Base-by-base conservation (phyloP, 2,888 invertebrate species). In the Nymphalis urticae region DNA sequence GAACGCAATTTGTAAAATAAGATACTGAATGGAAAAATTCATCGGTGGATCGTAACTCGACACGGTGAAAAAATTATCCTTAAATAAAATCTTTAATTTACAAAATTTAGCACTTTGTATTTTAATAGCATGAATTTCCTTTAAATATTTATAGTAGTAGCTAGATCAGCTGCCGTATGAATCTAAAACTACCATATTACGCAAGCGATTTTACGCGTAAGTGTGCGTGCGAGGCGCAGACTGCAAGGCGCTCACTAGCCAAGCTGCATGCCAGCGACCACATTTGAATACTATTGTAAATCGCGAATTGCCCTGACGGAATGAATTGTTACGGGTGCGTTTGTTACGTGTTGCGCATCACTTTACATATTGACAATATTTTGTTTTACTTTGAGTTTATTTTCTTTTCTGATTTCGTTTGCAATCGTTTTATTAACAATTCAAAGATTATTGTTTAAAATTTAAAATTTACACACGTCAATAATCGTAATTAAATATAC, bases 141-240 rank as follows among this genome's bases (percentile, higher is more conserved):
- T 51, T 51, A 24, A 42, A 16, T 63, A 17, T 42, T 32, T 21
- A n/a, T n/a, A n/a, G 17, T 48, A 56, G 19, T 50, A 50, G 32
- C 32, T 32, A 59, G 53, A 64, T 64, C 47, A 61, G 56, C 56
- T 42, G 16, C 53, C 24, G 54, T 56, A 21, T 56, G 48, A n/a
- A 60, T 42, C 48, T 36, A 47, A 59, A 54, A 61, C 51, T 48
- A 54, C 60, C 5, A 53, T 60, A 60, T 72, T 72, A 70, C 66
- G 63, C 61, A 68, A 70, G 61, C 36, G 51, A 53, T 61, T 70
- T 62, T 17, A 62, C 70, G 74, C 71, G 73, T 72, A 68, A 59
- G 74, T 71, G 75, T 74, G 76, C 74, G 75, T 70, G 72, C 66
- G 67, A 61, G 61, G 32, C 72, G 77, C 79, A 80, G 79, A 80